Evolutionary conservation across 2,888 invertebrate species (phyloP), one percentile per base, ranked within the genome.

Genomic region (Pyrrhia umbra): DNA sequence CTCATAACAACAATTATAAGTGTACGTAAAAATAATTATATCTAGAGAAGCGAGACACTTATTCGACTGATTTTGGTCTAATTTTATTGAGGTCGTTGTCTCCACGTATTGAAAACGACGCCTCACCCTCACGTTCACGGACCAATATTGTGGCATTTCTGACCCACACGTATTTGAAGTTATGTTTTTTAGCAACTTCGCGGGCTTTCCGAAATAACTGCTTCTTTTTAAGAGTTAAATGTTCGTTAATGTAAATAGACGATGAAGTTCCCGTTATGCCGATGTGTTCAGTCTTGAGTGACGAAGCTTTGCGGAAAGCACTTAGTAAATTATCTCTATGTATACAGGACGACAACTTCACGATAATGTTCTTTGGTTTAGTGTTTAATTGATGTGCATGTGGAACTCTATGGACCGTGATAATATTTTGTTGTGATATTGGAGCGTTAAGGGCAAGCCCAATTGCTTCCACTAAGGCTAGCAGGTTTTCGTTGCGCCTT

Each of bases 101-200:
- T 9, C 30, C 30, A 16, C 30, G 47, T 3, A 49, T 49, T 8
- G 34, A 9, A 8, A 49, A 37, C 20, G 49, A n/a, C 20, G 34
- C 16, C 20, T 0, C 20, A 13, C 37, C 49, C 13, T 47, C 47
- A 15, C 30, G 30, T 6, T 47, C 47, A 2, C 30, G 27, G 13
- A 47, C 49, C 16, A 34, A 6, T 34, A 34, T 37, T 13, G 49
- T 34, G 3, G 27, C 49, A 13, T 30, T 49, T n/a, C 20, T 34
- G 20, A 49, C 37, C 49, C 49, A 49, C 13, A 49, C 49, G 9
- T 34, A 49, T 37, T 39, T 49, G n/a, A 21, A 18, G 15, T 49
- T 49, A 20, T 34, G 34, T 2, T 18, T 37, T 10, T 49, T 16
- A 4, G 49, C 37, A 10, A 37, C 34, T 37, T 49, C 49, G 10